phyloP scores from a whole-genome alignment of 2,113 vertebrate species.

The Ailurus styani region DNA sequence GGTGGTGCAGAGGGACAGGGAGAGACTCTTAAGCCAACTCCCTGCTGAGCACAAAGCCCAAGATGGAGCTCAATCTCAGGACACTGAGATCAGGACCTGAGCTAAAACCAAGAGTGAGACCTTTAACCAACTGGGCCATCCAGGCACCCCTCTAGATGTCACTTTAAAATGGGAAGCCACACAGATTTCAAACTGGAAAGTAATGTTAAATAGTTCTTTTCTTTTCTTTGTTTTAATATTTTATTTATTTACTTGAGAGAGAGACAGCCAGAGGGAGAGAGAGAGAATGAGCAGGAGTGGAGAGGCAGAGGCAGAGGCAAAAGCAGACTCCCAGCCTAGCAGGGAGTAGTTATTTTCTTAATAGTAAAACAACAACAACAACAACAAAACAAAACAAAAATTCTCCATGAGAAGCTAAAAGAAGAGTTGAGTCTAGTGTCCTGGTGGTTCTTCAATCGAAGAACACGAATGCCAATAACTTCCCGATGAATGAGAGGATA shows the following conservation, averaged over 20 bases:
- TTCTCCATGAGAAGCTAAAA: not conserved
- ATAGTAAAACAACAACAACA: not conserved
- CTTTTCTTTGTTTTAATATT: not conserved
- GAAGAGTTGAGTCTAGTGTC: not conserved
- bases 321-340: not conserved
- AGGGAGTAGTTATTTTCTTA: not conserved
- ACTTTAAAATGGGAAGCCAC: not conserved
- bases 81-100: not conserved
- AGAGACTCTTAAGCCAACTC: not conserved
- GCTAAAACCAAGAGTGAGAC: not conserved
- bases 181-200: slow-evolving; percentile 7
- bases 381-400: not conserved
- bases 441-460: not conserved
- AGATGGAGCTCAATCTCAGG: not conserved
- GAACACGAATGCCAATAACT: not conserved
- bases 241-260: not conserved
- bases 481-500: not conserved
- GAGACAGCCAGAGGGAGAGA: too few species aligned
- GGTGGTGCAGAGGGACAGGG: not conserved
- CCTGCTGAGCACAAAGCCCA: not conserved
- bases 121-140: not conserved
- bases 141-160: not conserved
- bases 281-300: not conserved
- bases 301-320: not conserved
- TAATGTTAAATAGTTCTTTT: not conserved